phyloP scores from a whole-genome alignment of 2,888 invertebrate genomes.

The Drosophila hawaiiensis region DNA sequence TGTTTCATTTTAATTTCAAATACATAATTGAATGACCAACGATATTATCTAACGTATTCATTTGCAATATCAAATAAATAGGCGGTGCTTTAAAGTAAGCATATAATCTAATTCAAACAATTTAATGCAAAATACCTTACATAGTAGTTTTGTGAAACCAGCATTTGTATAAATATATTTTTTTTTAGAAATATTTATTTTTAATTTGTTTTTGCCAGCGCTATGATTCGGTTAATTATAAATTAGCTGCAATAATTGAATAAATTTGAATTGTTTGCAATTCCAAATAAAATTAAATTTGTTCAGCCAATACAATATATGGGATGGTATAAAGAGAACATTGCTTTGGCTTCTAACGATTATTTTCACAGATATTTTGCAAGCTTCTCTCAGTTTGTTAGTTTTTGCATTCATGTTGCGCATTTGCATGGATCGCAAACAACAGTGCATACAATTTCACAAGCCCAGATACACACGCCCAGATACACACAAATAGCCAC shows the following conservation, averaged over 20 bases:
- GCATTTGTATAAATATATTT: background rate
- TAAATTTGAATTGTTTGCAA: background rate
- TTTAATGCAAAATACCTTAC: background rate
- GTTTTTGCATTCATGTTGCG: constrained; percentile 29
- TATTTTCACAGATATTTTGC: constrained; percentile 18
- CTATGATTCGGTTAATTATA: background rate
- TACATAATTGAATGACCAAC: background rate
- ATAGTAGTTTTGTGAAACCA: background rate
- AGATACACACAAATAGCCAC: constrained; percentile 6
- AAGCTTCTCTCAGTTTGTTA: constrained; percentile 11
- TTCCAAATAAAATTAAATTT: background rate
- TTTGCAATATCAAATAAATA: background rate
- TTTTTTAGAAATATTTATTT: background rate
- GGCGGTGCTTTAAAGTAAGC: too few species aligned
- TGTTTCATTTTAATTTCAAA: constrained; percentile 24
- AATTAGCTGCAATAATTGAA: background rate
- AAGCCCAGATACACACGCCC: constrained; percentile 6
- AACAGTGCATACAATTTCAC: constrained; percentile 4
- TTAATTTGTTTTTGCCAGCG: background rate
- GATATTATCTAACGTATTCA: background rate
- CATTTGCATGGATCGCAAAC: constrained; percentile 51
- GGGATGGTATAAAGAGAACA: background rate
- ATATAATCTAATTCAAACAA: background rate
- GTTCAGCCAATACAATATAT: background rate
- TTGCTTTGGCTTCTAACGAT: background rate